These are phyloP conservation scores for Criorhina ranunculi DNA, from an alignment of 2,888 invertebrate genomes.

Conservation along the genomic window DNA sequence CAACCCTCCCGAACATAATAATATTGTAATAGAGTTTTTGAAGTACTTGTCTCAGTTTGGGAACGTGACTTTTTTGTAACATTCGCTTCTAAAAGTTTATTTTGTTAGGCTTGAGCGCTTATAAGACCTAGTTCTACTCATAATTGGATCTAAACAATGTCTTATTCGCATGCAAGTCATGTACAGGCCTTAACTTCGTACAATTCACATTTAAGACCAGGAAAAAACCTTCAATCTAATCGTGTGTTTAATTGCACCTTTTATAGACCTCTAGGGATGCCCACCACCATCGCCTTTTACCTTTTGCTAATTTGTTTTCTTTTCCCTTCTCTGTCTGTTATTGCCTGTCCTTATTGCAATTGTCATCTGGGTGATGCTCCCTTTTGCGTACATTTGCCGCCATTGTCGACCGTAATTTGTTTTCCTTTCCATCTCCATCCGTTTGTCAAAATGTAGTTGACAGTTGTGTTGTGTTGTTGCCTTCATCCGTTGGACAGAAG, in stretches of 20 bases:
- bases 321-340: slow-evolving; percentile 20
- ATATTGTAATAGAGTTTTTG: too few species aligned
- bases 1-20: too few species aligned
- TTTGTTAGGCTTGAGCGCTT: too few species aligned
- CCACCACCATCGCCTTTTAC: not conserved
- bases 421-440: slow-evolving; percentile 18
- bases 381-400: not conserved
- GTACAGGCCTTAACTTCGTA: not conserved
- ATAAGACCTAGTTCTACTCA: too few species aligned
- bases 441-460: slow-evolving; percentile 36
- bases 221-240: slow-evolving; percentile 16
- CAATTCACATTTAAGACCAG: not conserved
- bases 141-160: too few species aligned
- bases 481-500: slow-evolving; percentile 21
- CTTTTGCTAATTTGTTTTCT: slow-evolving; percentile 55
- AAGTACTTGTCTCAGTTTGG: too few species aligned
- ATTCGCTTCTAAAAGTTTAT: too few species aligned
- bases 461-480: slow-evolving; percentile 7
- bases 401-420: slow-evolving; percentile 32
- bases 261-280: slow-evolving; percentile 20
- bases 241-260: slow-evolving; percentile 19
- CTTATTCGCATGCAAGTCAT: too few species aligned
- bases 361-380: slow-evolving; percentile 54
- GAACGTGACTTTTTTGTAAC: too few species aligned
- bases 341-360: slow-evolving; percentile 58